phyloP scores from a whole-genome alignment of 1,140 invertebrate genomes.

The Lepidurus arcticus region DNA sequence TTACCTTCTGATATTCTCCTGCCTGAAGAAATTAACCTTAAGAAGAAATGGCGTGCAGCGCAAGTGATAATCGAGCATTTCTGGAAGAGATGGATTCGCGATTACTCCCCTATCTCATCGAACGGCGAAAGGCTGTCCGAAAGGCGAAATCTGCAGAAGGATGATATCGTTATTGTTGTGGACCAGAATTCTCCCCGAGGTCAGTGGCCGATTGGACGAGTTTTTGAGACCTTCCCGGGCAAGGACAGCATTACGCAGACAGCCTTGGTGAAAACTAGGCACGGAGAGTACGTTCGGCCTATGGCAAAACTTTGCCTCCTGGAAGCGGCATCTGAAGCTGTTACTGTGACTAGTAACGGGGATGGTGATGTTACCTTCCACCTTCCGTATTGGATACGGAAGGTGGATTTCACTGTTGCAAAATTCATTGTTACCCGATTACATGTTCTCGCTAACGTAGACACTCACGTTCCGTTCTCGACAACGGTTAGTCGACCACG shows the following conservation, averaged over 20 bases:
- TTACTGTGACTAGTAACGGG: conserved; percentile 17
- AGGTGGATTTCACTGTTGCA: no score
- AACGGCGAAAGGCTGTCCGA: conserved; percentile 23
- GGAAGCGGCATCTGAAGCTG: conserved; percentile 1
- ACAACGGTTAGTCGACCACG: no score
- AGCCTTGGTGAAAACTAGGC: not conserved
- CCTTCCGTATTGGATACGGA: not conserved
- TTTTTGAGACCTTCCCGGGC: not conserved
- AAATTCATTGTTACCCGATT: no score
- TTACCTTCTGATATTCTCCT: no score
- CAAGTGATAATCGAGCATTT: conserved; percentile 31
- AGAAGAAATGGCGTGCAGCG: no score
- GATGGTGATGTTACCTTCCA: conserved; percentile 30
- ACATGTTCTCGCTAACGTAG: no score
- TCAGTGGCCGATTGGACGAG: conserved; percentile 19
- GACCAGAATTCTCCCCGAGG: no score
- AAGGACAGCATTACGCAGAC: not conserved
- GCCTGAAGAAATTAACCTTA: no score
- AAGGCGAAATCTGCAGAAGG: not conserved
- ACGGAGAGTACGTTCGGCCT: conserved; percentile 14
- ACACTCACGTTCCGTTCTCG: no score
- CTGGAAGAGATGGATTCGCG: no score
- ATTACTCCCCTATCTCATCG: conserved; percentile 31
- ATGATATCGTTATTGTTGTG: conserved; percentile 10
- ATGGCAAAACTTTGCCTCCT: conserved; percentile 28